Evolutionary conservation across 2,797 vertebrate species (phyloP).

Genomic region (Philypnodon macrostomus): DNA sequence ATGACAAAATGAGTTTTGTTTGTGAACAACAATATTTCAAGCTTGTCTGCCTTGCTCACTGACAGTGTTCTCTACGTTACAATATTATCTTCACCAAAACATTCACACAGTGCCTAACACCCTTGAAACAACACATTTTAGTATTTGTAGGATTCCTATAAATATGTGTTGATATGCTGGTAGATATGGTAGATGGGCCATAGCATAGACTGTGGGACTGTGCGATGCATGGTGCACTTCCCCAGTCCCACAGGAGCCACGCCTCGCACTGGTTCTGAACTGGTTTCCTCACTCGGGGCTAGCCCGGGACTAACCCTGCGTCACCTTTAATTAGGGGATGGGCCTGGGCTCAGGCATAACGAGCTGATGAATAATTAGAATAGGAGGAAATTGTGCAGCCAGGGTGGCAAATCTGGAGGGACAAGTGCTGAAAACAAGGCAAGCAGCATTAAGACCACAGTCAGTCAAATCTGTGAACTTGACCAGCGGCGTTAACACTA

Average conservation of each 20-base stretch:
- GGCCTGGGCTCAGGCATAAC: constrained; percentile 71
- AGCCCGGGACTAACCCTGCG: constrained; percentile 72
- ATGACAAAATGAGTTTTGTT: no score
- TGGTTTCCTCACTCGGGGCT: constrained; percentile 79
- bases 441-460: constrained; percentile 89
- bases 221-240: constrained; percentile 69
- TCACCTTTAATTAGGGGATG: constrained; percentile 79
- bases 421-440: constrained; percentile 95
- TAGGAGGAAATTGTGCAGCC: constrained; percentile 84
- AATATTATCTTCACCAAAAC: constrained; percentile 40
- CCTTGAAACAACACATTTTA: constrained; percentile 35
- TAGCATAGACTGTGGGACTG: constrained; percentile 34
- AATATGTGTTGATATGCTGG: constrained; percentile 63
- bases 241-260: constrained; percentile 65
- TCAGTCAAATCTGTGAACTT: constrained; percentile 88
- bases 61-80: constrained; percentile 52
- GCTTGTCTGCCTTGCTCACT: constrained; percentile 52
- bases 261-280: constrained; percentile 77
- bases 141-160: constrained; percentile 47
- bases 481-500: constrained; percentile 84
- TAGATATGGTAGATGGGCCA: constrained; percentile 56
- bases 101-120: constrained; percentile 56
- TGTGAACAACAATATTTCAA: constrained; percentile 64
- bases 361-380: constrained; percentile 89
- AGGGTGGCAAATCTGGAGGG: constrained; percentile 91